A percentile compares a stretch with the other conserved stretches of the same genome.
phyloP scores from a whole-genome alignment of 2,797 vertebrate species.

The Rhincodon typus region DNA sequence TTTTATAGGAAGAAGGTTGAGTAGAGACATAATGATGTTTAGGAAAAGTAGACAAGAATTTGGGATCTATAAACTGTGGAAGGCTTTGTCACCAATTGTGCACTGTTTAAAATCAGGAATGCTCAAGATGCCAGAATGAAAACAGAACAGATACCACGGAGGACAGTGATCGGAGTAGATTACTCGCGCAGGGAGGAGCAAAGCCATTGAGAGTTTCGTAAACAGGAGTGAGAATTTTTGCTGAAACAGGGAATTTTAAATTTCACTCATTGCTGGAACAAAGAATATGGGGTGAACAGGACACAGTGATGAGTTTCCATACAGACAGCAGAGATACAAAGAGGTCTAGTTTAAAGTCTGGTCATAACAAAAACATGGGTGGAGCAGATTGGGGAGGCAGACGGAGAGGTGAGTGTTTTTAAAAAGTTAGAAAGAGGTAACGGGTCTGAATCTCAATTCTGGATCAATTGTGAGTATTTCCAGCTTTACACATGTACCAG shows the following conservation, averaged over 20 bases:
- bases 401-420: too few species aligned
- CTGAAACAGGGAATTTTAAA: background rate
- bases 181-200: background rate
- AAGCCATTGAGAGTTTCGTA: background rate
- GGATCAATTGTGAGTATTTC: background rate
- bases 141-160: background rate
- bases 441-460: background rate
- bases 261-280: background rate
- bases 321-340: background rate
- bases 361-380: background rate
- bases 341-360: background rate
- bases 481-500: background rate
- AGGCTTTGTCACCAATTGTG: background rate
- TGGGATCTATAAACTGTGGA: background rate
- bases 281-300: background rate
- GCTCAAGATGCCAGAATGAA: background rate
- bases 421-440: too few species aligned
- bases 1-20: background rate
- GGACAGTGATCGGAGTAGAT: background rate
- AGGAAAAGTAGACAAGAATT: background rate
- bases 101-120: background rate
- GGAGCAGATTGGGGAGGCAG: background rate
- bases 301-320: background rate
- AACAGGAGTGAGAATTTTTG: background rate
- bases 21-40: background rate